phyloP scores from a whole-genome alignment of 2,888 invertebrate genomes.

The Tanypteryx hageni region DNA sequence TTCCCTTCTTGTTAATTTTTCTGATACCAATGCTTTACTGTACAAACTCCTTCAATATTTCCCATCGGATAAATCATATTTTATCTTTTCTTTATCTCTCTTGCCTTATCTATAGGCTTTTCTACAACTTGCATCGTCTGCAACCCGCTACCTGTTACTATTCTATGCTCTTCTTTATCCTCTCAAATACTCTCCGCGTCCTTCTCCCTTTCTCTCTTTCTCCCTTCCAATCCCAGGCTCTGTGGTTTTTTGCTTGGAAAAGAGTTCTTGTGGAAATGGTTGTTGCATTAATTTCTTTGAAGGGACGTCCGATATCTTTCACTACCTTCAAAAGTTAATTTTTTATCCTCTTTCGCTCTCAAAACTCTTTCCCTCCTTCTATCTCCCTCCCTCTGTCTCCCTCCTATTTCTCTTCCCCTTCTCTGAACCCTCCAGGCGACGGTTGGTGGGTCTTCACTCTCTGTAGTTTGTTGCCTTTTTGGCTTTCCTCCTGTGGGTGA shows the following conservation, averaged over 20 bases:
- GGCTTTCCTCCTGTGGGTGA: neutral
- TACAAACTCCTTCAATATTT: too few relatives aligned
- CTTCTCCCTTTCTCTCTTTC: neutral
- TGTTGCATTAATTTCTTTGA: conserved; percentile 17
- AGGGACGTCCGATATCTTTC: neutral
- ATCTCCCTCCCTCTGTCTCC: too few relatives aligned
- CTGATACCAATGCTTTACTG: too few relatives aligned
- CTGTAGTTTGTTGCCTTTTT: neutral
- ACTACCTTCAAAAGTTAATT: neutral
- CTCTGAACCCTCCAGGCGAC: neutral
- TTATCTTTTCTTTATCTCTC: too few relatives aligned
- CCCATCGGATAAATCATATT: too few relatives aligned
- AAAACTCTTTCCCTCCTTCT: too few relatives aligned
- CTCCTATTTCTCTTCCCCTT: neutral
- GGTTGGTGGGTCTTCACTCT: neutral
- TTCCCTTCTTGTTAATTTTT: too few relatives aligned
- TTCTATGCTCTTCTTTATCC: neutral
- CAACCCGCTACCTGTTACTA: conserved; percentile 37
- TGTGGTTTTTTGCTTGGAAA: neutral
- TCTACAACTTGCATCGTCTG: neutral
- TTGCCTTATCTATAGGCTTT: too few relatives aligned
- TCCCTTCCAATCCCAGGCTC: neutral
- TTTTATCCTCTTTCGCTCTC: too few relatives aligned
- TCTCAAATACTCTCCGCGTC: neutral
- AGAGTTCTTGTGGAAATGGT: neutral